A percentile compares a stretch with the other conserved stretches of the same genome.
Conservation (phyloP, 2,888 invertebrate genomes). For the Aphodius granarius region DNA sequence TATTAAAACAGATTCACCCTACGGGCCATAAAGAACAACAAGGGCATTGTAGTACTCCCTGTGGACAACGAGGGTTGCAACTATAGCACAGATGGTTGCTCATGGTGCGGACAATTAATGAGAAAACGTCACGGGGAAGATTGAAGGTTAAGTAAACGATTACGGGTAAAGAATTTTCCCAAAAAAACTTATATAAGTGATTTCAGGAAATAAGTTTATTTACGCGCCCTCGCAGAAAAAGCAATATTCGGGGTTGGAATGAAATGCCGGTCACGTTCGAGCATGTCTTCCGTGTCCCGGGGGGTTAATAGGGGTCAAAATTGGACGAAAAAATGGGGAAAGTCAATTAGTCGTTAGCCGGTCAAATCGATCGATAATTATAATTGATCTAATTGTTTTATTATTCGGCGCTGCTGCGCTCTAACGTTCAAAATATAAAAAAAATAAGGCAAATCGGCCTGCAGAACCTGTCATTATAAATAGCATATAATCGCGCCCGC, state of each 20-base stretch:
- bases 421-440: neutral
- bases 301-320: neutral
- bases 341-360: neutral
- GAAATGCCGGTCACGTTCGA: neutral
- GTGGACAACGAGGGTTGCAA: neutral
- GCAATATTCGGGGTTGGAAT: neutral
- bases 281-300: neutral
- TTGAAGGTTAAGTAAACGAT: neutral
- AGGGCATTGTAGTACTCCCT: neutral
- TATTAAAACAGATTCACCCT: neutral
- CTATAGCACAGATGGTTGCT: neutral
- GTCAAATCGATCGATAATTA: neutral
- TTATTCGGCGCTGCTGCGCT: too few species aligned
- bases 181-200: neutral
- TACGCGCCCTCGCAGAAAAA: neutral
- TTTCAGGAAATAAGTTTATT: neutral
- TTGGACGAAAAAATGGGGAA: neutral
- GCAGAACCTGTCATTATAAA: neutral
- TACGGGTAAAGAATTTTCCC: neutral
- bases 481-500: neutral
- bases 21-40: neutral
- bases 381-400: neutral
- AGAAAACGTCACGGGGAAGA: neutral
- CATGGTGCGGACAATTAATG: neutral
- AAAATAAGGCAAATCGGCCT: neutral